These are phyloP conservation scores for Antheraea mylitta DNA, from an alignment of 1,140 invertebrate genomes.

Conservation along the genomic window DNA sequence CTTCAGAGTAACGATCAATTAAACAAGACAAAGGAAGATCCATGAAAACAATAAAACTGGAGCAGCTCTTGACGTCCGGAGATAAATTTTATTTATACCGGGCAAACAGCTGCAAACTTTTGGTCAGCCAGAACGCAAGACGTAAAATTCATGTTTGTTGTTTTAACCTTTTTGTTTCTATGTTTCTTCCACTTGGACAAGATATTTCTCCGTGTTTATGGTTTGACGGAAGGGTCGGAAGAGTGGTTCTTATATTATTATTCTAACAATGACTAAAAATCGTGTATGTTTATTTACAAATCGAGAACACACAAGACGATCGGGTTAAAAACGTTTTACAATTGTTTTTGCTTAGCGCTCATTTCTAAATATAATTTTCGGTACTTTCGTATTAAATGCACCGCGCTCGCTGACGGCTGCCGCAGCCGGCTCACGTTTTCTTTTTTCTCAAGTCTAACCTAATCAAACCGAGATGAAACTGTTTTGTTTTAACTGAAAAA, in stretches of 20 bases:
- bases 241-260: conserved; percentile 37
- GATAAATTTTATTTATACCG: conserved; percentile 74
- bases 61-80: conserved; percentile 67
- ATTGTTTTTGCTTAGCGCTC: too few relatives aligned
- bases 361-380: too few relatives aligned
- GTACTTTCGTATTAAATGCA: too few relatives aligned
- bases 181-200: conserved; percentile 43
- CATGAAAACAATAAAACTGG: conserved; percentile 63
- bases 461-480: too few relatives aligned
- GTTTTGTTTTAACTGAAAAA: too few relatives aligned
- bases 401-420: too few relatives aligned
- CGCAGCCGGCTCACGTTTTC: too few relatives aligned
- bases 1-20: conserved; percentile 7
- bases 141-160: conserved; percentile 63
- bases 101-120: conserved; percentile 74
- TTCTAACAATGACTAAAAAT: conserved; percentile 20
- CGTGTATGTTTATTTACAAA: conserved; percentile 29
- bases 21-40: conserved; percentile 48
- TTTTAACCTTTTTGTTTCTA: conserved; percentile 70
- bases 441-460: too few relatives aligned
- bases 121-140: conserved; percentile 58
- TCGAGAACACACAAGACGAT: conserved; percentile 34
- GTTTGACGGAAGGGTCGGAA: conserved; percentile 32
- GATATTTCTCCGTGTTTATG: conserved; percentile 38
- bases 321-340: too few relatives aligned